A percentile compares a stretch with the other conserved stretches of the same genome.
Conservation (phyloP, 1,140 invertebrate species). For the Mercenaria mercenaria region DNA sequence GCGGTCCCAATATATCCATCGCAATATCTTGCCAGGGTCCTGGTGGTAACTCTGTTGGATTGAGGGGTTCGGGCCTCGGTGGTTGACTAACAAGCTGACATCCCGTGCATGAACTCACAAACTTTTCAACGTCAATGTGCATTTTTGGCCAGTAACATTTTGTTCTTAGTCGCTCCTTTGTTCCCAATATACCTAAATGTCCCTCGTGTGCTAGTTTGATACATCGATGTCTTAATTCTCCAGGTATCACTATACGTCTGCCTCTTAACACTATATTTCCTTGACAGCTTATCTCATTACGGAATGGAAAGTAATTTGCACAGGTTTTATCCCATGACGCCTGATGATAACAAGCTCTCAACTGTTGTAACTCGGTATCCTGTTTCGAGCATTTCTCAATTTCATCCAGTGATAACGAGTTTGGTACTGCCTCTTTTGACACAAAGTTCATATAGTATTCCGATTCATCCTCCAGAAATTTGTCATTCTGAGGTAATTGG, state of each 20-base stretch:
- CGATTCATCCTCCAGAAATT: too few species aligned
- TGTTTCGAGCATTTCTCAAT: too few species aligned
- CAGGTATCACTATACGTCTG: slow-evolving; percentile 24
- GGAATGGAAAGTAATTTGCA: too few species aligned
- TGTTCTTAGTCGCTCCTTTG: slow-evolving; percentile 64
- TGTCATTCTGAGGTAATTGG: too few species aligned
- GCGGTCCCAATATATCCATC: slow-evolving; percentile 65
- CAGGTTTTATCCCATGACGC: too few species aligned
- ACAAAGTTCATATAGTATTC: too few species aligned
- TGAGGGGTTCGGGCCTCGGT: too few species aligned
- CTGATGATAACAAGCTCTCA: too few species aligned
- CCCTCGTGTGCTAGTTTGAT: slow-evolving; percentile 66
- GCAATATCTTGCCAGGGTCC: slow-evolving; percentile 67
- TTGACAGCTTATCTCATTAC: neutral
- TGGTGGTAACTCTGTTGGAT: slow-evolving; percentile 44
- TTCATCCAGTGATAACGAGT: too few species aligned
- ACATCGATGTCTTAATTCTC: neutral
- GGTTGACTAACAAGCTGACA: slow-evolving; percentile 43
- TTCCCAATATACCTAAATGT: slow-evolving; percentile 64
- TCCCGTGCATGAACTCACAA: slow-evolving; percentile 38
- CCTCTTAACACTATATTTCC: slow-evolving; percentile 39
- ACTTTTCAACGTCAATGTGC: slow-evolving; percentile 50
- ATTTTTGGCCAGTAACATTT: slow-evolving; percentile 72
- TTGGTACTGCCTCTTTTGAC: too few species aligned
- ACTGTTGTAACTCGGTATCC: too few species aligned